Base-by-base conservation (phyloP, 2,797 vertebrate genomes). In the Coreius guichenoti region DNA sequence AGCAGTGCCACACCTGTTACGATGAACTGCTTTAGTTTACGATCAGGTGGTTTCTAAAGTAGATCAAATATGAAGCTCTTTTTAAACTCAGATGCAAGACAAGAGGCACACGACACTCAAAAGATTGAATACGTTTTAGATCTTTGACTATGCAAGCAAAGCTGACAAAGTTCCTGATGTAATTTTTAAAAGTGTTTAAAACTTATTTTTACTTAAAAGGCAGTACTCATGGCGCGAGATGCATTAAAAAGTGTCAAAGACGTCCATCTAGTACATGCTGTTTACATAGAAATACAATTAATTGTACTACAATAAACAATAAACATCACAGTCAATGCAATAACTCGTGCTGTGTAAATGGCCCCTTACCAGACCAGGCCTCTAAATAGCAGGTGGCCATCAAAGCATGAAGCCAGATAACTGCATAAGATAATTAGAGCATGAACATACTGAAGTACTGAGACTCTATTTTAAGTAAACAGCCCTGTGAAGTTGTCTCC, bases 341-440 rank as follows among this genome's bases (percentile, higher is more conserved):
- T n/a, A 29, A 29, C 36, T 31, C 8, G n/a, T 80, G 43, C 61
- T 80, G 29, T 80, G 61, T 33, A 68, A 68, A 68, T 1, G 13
- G 9, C 31, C 43, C 49, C 33, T 33, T 31, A 51, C 54, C 17
- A 16, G 39, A 72, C 63, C 39, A 78, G 72, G 69, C 56, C 79
- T 86, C 86, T 79, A 75, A 81, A 83, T 77, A 86, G 73, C 82
- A 69, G 58, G 69, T 84, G 80, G 54, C 63, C 81, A 90, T 63
- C 86, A 87, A 86, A 86, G 87, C 85, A 88, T 87, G 72, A 87
- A 88, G 84, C 29, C 76, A 88, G 69, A 80, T 43, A 77, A 87
- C 80, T 83, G 63, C 47, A 69, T 83, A 75, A 89, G 73, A 86
- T 87, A 86, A 87, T 78, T 88, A 89, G 31, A 89, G 86, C 74